phyloP scores from a whole-genome alignment of 2,797 vertebrate species.

The Ctenopoma multispine region DNA sequence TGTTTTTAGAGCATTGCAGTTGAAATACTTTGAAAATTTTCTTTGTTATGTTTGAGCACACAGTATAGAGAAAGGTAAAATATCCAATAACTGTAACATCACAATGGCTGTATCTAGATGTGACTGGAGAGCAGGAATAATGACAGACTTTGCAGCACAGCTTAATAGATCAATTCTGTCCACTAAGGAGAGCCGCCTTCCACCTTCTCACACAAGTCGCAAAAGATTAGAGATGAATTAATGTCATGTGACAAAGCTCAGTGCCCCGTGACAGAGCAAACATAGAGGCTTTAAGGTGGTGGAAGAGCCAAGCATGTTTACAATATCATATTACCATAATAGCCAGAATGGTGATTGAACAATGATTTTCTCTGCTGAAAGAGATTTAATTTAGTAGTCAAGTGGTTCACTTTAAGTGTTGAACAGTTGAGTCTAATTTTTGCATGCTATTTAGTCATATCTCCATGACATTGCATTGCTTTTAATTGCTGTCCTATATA shows the following conservation, averaged over 20 bases:
- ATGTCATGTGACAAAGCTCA: constrained; percentile 9
- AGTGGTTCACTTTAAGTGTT: background rate
- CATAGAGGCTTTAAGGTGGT: background rate
- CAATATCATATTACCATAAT: background rate
- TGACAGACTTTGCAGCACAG: background rate
- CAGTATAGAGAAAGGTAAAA: background rate
- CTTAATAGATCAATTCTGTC: background rate
- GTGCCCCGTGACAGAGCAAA: background rate
- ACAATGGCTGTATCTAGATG: background rate
- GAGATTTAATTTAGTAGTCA: background rate
- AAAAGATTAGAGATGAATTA: background rate
- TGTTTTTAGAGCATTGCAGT: background rate
- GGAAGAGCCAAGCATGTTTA: background rate
- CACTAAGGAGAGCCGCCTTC: background rate
- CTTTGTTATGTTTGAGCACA: background rate
- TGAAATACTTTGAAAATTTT: background rate
- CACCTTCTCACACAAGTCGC: background rate
- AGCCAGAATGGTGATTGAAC: background rate
- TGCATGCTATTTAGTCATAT: background rate
- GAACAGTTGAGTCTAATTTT: background rate
- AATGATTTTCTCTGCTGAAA: background rate
- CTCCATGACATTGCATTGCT: constrained; percentile 9
- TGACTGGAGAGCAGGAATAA: background rate
- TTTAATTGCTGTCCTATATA: constrained; percentile 38
- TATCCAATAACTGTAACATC: background rate